phyloP scores from a whole-genome alignment of 2,797 vertebrate genomes.

The Neosilurus hyrtlii region DNA sequence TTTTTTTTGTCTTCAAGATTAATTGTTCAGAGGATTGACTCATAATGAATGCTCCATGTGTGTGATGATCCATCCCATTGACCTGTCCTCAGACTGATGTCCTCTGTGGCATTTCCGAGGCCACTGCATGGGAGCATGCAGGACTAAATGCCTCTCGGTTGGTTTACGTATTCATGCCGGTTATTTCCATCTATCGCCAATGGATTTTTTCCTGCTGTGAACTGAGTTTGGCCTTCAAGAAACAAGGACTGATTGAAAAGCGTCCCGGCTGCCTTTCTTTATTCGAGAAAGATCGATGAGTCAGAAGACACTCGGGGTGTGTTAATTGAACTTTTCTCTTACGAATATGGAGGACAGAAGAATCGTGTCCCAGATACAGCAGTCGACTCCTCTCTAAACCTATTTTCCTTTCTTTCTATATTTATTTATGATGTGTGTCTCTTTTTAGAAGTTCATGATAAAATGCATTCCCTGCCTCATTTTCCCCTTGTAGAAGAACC shows the following conservation, averaged over 20 bases:
- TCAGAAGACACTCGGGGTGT: constrained; percentile 71
- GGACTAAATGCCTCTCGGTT: constrained; percentile 31
- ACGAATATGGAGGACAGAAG: constrained; percentile 72
- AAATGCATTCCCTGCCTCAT: not conserved
- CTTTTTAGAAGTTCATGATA: constrained; percentile 32
- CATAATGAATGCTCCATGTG: constrained; percentile 56
- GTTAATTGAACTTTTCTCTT: constrained; percentile 77
- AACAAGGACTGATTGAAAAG: constrained; percentile 70
- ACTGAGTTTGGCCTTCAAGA: constrained; percentile 42
- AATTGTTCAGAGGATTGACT: constrained; percentile 66
- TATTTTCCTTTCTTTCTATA: constrained; percentile 14
- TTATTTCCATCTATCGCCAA: constrained; percentile 50
- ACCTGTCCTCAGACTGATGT: constrained; percentile 62
- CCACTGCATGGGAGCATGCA: not conserved
- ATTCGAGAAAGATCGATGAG: constrained; percentile 76
- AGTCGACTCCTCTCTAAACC: not conserved
- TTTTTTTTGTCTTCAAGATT: constrained; percentile 60
- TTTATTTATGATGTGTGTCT: not conserved
- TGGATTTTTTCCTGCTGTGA: constrained; percentile 55
- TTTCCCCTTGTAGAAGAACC: constrained; percentile 9
- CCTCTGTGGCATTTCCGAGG: constrained; percentile 42
- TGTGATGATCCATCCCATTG: constrained; percentile 67
- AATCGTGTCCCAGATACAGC: constrained; percentile 64
- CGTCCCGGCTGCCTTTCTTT: constrained; percentile 75
- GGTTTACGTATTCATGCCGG: constrained; percentile 34